Base-by-base conservation (phyloP, 2,113 vertebrate genomes). In the Saguinus imperator region DNA sequence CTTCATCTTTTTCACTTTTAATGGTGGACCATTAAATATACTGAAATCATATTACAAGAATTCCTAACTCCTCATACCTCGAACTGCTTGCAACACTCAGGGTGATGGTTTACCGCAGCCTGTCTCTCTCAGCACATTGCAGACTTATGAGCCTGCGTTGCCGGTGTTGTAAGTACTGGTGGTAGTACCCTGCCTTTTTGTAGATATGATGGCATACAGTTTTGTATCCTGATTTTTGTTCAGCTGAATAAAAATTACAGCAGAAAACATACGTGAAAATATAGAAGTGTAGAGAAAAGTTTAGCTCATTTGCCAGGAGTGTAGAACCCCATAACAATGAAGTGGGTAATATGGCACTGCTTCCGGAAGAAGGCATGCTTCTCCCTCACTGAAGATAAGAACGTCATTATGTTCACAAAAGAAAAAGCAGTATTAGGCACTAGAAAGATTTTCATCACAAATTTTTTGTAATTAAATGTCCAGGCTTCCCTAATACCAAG, bases 361-460 rank as follows among this genome's bases (percentile, higher is more conserved):
- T 88, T 86, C 70, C 6, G 68, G 66, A 76, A 76, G 94, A 96
- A 92, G 50, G 25, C 70, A 25, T 35, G 45, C 70, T 94, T 96
- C 55, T 97, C 87, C 52, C 48, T 18, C 58, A 21, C 8, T 8
- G 13, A 97, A 91, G 40, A 76, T n/a, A 97, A 81, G 21, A 94
- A 81, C 85, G 6, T 5, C 87, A 93, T 96, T 91, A 2, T 77
- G 89, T 8, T 48, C 94, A 95, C 95, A 86, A 84, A 57, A 82
- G 80, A 91, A 88, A 91, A 16, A 50, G 48, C 23, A 45, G 14
- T 5, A 0, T 32, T 68, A 23, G 45, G 35, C 29, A 52, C 89
- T 52, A 57, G 7, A 85, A 52, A 93, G 80, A 23, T 37, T 72
- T 91, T 94, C 23, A 32, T 89, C 68, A 14, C 48, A 70, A 3